Evolutionary conservation across 2,888 invertebrate genomes (phyloP), one percentile per base, ranked within the genome.

Genomic region (Mycalesis mineus): DNA sequence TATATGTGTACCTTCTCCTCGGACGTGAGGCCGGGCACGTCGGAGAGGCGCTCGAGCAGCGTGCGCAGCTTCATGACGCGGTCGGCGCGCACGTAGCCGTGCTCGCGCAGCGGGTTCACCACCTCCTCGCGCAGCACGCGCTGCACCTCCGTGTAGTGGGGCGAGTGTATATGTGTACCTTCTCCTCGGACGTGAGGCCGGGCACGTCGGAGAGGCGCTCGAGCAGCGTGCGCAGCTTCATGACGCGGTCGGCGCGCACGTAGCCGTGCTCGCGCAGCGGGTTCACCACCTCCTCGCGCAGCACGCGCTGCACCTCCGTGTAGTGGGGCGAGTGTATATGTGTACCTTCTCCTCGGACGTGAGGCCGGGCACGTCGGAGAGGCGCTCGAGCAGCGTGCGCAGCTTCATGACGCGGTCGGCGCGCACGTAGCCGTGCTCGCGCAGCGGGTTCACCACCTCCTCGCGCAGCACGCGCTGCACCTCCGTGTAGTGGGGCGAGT

Each of bases 371-470:
- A 98, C 95, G 17, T 96, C 96, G 65, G 97, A 96, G 3, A 97
- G 91, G 69, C 95, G 93, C 77, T 98, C 97, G 55, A 99, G 91
- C 57, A 98, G 88, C 64, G 94, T 94, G 47, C 99, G 91, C 56
- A 99, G 90, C 78, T 96, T 96, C 97, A 98, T 97, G 39, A 99
- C 97, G 70, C 97, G 93, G 85, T 98, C 97, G n/a, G 98, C 97
- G 68, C 96, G 92, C 42, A 98, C 98, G 88, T 95, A 99, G 67
- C 96, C 92, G 82, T 96, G 94, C 70, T 93, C 94, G 65, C 99
- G 91, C 57, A 99, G 89, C 9, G 98, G 98, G n/a, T n/a, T n/a
- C n/a, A n/a, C n/a, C n/a, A 7, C 8, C 11, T 15, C 8, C 8
- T 15, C n/a, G n/a, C n/a, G n/a, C n/a, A n/a, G n/a, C n/a, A n/a